Evolutionary conservation across 2,797 vertebrate genomes (phyloP).

Genomic region (Schizopygopsis pylzovi): DNA sequence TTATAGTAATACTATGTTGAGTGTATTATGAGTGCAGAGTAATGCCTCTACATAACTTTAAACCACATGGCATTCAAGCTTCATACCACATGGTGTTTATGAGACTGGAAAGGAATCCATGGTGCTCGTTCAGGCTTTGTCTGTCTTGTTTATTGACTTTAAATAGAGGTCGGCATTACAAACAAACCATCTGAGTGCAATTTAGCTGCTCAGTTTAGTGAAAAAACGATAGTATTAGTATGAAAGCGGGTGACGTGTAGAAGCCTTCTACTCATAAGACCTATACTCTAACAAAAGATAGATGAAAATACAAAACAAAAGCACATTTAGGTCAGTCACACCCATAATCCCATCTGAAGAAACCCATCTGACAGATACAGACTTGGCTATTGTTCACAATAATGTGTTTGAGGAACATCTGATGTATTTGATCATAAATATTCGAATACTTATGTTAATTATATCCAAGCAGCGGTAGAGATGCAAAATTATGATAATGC

Average conservation of each 20-base stretch:
- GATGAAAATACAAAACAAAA: too few species aligned
- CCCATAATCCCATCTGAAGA: too few species aligned
- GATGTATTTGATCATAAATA: not conserved
- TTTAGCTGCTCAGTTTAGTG: not conserved
- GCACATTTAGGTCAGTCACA: too few species aligned
- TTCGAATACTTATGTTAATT: not conserved
- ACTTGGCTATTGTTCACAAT: not conserved
- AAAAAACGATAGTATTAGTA: not conserved
- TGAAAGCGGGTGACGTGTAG: not conserved
- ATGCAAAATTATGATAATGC: not conserved
- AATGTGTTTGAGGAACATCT: not conserved
- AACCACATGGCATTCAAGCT: not conserved
- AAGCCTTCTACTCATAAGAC: not conserved
- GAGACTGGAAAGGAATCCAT: not conserved
- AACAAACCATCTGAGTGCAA: not conserved
- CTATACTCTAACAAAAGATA: not conserved
- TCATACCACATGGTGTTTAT: slow-evolving; percentile 3
- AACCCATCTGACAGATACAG: not conserved
- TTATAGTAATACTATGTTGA: not conserved
- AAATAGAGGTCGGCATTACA: not conserved
- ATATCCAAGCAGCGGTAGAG: not conserved
- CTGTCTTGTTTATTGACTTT: not conserved
- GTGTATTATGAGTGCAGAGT: not conserved
- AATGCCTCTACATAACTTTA: not conserved
- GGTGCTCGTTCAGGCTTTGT: slow-evolving; percentile 6